Conservation (phyloP, 1,140 invertebrate species). For the Aleiodes sp. region DNA sequence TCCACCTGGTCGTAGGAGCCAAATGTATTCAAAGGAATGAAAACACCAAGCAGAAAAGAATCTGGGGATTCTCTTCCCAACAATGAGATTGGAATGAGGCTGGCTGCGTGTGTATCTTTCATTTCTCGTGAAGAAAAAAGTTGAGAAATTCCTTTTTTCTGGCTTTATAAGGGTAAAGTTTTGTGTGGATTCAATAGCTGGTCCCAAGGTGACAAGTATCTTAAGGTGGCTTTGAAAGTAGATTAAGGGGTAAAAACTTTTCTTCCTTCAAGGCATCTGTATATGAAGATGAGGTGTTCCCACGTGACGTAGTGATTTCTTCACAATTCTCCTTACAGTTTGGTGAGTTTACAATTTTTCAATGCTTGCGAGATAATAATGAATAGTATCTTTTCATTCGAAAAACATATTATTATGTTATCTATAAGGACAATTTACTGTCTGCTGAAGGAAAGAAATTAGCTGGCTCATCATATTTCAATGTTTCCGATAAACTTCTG, state of each 20-base stretch:
- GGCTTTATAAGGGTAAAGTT: background rate
- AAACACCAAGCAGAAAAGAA: background rate
- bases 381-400: no score
- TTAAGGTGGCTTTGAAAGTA: slow-evolving; percentile 25
- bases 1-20: slow-evolving; percentile 19
- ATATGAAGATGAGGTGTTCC: background rate
- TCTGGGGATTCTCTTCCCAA: background rate
- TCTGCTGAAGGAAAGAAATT: background rate
- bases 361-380: no score
- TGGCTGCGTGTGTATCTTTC: slow-evolving; percentile 15
- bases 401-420: no score
- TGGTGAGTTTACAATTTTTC: no score
- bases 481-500: background rate
- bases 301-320: background rate
- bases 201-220: background rate
- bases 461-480: background rate
- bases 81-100: slow-evolving; percentile 20
- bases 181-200: background rate
- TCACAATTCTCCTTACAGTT: no score
- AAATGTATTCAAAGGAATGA: background rate
- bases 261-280: background rate
- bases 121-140: slow-evolving; percentile 5
- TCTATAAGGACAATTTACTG: background rate
- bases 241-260: slow-evolving; percentile 15
- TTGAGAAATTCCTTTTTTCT: background rate